Percentiles rank a stretch among this genome's conserved stretches.
phyloP scores from a whole-genome alignment of 1,140 invertebrate species.

The Macrobrachium rosenbergii region DNA sequence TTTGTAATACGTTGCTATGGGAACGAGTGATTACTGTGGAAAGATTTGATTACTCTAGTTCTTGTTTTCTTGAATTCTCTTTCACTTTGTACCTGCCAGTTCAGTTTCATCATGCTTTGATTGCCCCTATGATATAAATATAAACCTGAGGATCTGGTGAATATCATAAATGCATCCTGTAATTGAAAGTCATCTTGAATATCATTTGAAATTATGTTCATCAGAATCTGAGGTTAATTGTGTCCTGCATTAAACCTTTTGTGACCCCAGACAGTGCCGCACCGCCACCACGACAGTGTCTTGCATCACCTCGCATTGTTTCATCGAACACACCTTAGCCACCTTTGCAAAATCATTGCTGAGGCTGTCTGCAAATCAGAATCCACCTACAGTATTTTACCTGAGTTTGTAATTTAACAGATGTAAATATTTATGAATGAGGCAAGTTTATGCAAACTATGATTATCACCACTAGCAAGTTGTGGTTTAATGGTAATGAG shows the following conservation, averaged over 20 bases:
- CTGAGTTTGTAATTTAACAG: slow-evolving; percentile 42
- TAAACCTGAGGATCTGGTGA: slow-evolving; percentile 38
- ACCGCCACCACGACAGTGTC: slow-evolving; percentile 57
- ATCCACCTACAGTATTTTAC: slow-evolving; percentile 34
- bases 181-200: too few species aligned
- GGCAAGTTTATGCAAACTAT: too few species aligned
- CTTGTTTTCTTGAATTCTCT: slow-evolving; percentile 8
- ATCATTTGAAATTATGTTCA: too few species aligned
- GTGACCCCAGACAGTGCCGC: slow-evolving; percentile 57
- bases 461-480: too few species aligned
- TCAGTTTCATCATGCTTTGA: slow-evolving; percentile 50
- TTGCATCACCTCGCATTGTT: slow-evolving; percentile 60
- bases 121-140: slow-evolving; percentile 45
- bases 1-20: neutral
- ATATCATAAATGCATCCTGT: neutral
- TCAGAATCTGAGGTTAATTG: slow-evolving; percentile 16
- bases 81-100: slow-evolving; percentile 52
- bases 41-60: neutral
- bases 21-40: slow-evolving; percentile 1
- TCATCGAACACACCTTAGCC: slow-evolving; percentile 55
- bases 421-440: slow-evolving; percentile 22
- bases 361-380: slow-evolving; percentile 13
- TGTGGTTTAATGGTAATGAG: too few species aligned
- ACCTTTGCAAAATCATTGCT: slow-evolving; percentile 28
- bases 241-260: slow-evolving; percentile 11